Evolutionary conservation across 2,888 invertebrate species (phyloP), one percentile per base, ranked within the genome.

Genomic region (Cerastis leucographa): DNA sequence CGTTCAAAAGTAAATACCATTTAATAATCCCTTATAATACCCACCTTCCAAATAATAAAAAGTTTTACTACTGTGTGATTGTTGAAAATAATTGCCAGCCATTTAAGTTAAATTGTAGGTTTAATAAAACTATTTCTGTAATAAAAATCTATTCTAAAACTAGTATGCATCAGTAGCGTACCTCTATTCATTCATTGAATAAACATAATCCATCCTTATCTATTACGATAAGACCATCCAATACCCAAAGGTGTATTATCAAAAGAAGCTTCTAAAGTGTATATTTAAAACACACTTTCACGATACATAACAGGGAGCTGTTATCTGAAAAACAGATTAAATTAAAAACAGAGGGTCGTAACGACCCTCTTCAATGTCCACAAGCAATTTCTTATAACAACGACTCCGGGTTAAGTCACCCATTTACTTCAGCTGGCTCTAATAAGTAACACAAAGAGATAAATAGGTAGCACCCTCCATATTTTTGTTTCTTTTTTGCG

Each of bases 301-400:
- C 71, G n/a, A 29, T 64, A 81, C 71, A 71, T 74, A 68, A 67
- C 65, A 22, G n/a, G 51, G 46, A 76, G 64, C 68, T 81, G 71
- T 71, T 81, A 81, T 85, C 78, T 74, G 64, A 19, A 69, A 64
- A 71, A 78, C 67, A 64, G 83, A 78, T 78, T 82, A 82, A 74
- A 83, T 85, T 85, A 83, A 83, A 85, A 85, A 85, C 85, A 78
- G 71, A 51, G 65, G 74, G 44, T 74, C 74, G 78, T 85, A 74
- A 83, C 73, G 83, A 83, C 83, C 83, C 85, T 85, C 74, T 74
- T 83, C 85, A 82, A 85, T 74, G 85, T 85, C 83, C 78, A 82
- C 83, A 62, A 83, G 73, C 74, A 64, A 83, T 83, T 83, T 85
- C 83, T 83, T 82, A 85, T 71, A 74, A 77, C 82, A 81, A 51